Percentiles rank a stretch among this genome's conserved stretches.
Evolutionary conservation across 2,113 vertebrate genomes (phyloP).

Genomic region (Strix aluco): DNA sequence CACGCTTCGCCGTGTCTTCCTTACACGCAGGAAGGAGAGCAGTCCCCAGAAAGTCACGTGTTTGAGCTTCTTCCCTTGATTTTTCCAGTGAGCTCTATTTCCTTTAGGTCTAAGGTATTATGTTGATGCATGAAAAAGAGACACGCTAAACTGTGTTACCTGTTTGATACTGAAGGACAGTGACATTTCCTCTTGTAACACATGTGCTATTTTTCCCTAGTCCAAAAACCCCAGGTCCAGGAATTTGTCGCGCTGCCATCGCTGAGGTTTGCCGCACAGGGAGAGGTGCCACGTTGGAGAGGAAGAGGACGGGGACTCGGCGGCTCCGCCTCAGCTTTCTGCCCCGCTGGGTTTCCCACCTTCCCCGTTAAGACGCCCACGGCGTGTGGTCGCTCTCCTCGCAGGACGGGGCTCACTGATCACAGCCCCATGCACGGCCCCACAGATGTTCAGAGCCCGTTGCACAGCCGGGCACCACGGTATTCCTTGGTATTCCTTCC

Average conservation of each 20-base stretch:
- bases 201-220: not conserved
- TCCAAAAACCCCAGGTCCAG: accelerated
- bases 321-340: not conserved
- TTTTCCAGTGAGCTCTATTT: not conserved
- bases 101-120: not conserved
- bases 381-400: accelerated
- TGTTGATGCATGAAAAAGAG: not conserved
- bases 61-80: not conserved
- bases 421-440: not conserved
- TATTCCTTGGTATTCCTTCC: no score
- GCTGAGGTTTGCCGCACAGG: accelerated
- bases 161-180: not conserved
- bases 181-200: not conserved
- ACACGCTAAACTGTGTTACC: accelerated
- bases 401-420: not conserved
- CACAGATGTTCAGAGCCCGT: not conserved
- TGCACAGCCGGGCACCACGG: no score
- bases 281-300: not conserved
- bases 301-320: not conserved
- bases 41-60: no score
- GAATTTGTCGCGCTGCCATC: accelerated
- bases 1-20: not conserved
- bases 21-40: no score
- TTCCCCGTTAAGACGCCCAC: accelerated
- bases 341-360: not conserved